Base-by-base conservation (phyloP, 2,113 vertebrate genomes). In the Sinocyclocheilus grahami region DNA sequence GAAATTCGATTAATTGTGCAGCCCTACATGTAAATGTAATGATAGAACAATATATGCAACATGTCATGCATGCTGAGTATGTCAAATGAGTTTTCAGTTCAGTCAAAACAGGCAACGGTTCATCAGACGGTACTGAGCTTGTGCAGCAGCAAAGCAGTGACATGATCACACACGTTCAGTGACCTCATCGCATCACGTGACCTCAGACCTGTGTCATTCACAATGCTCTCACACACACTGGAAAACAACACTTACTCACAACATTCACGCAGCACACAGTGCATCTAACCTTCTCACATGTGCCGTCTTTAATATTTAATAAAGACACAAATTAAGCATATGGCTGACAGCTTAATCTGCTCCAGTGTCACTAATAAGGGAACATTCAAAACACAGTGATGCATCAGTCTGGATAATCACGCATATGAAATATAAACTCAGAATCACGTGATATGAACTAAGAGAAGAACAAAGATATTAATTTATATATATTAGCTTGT, bases 281-380 rank as follows among this genome's bases (percentile, higher is more conserved):
- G 42, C 72, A 48, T 22, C 69, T 12, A 24, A 76, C 58, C 78
- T 62, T 42, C 78, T 63, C 78, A 80, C 0, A 5, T 67, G 33
- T 48, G 78, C 33, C 55, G 2, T 60, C 78, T 62, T 80, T 24
- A 80, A 80, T 80, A 79, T 80, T 80, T 80, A n/a, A 79, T 79
- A n/a, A 24, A 42, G 2, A 62, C 78, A 62, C 55, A n/a, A 39
- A 79, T 37, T 39, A 39, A 37, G 10, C 55, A 7, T 62, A 60
- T 37, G 18, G 77, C 30, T 79, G 27, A 62, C 30, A 39, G 77
- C 48, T 30, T 53, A 58, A 51, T n/a, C 53, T 60, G 53, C 71
- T 46, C 71, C 71, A 46, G 11, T 48, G 39, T 79, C 18, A 60
- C 30, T 60, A 22, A 39, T n/a, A 20, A 78, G 53, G 46, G 71